Evolutionary conservation across 2,888 invertebrate genomes (phyloP).

Genomic region (Agrochola circellaris): DNA sequence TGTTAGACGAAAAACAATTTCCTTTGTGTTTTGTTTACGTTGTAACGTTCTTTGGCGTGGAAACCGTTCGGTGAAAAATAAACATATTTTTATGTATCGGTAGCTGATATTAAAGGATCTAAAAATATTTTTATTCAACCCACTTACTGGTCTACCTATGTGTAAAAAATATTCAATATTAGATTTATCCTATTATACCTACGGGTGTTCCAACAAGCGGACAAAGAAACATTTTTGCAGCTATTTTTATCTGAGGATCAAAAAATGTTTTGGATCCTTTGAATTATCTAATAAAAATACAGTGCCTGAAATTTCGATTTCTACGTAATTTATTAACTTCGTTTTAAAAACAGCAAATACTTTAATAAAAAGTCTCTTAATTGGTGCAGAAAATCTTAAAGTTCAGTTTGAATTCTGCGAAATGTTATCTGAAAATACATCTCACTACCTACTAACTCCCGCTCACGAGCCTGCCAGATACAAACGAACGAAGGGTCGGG

Average conservation of each 20-base stretch:
- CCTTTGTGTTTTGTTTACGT: constrained; percentile 84
- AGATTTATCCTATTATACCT: constrained; percentile 7
- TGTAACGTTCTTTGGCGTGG: constrained; percentile 74
- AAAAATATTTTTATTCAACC: constrained; percentile 36
- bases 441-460: constrained; percentile 46
- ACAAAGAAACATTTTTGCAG: constrained; percentile 3
- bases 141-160: constrained; percentile 3
- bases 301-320: background rate
- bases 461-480: constrained; percentile 44
- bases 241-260: constrained; percentile 13
- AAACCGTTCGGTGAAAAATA: constrained; percentile 71
- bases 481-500: constrained; percentile 53
- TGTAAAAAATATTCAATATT: constrained; percentile 28
- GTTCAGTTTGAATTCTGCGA: constrained; percentile 17
- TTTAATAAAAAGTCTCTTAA: constrained; percentile 4
- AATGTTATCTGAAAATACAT: constrained; percentile 49
- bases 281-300: background rate
- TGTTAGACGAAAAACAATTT: constrained; percentile 86
- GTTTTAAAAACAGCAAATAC: constrained; percentile 3
- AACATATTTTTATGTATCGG: constrained; percentile 69
- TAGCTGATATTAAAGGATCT: constrained; percentile 39
- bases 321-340: background rate
- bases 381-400: constrained; percentile 18
- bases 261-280: background rate
- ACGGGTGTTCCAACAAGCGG: background rate